A percentile compares a stretch with the other conserved stretches of the same genome.
These are phyloP conservation scores for Timema podura DNA, from an alignment of 2,888 invertebrate species.

Conservation along the genomic window DNA sequence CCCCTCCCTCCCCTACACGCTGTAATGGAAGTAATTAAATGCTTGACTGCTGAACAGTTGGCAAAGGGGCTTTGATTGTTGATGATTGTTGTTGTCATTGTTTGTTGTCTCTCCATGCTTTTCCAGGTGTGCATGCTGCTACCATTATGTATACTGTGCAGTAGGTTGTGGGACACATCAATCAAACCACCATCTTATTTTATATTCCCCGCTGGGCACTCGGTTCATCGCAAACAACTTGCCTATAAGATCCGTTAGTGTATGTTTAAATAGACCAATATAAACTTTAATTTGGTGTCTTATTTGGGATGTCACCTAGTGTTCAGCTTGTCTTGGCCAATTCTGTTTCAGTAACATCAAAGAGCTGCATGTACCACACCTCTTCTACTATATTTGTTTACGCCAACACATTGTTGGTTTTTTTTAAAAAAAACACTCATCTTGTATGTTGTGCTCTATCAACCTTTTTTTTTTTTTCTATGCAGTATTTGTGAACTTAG, in stretches of 20 bases:
- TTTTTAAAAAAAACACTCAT: conserved; percentile 22
- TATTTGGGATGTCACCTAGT: conserved; percentile 5
- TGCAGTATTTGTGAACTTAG: conserved; percentile 23
- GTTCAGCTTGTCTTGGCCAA: conserved; percentile 28
- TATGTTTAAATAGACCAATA: no score
- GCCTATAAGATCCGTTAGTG: background rate
- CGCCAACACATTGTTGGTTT: conserved; percentile 24
- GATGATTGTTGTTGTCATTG: conserved; percentile 34
- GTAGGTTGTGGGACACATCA: conserved; percentile 34
- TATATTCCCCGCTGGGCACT: conserved; percentile 28
- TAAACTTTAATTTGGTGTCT: no score
- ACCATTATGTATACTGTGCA: conserved; percentile 32
- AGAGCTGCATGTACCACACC: conserved; percentile 33
- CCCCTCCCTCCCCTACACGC: conserved; percentile 24
- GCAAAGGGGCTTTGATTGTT: conserved; percentile 34
- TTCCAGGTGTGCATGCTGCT: conserved; percentile 36
- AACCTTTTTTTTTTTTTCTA: conserved; percentile 19
- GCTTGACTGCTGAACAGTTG: conserved; percentile 34
- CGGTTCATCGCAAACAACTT: background rate
- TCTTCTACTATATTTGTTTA: conserved; percentile 33
- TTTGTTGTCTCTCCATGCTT: conserved; percentile 34
- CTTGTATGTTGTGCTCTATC: conserved; percentile 29
- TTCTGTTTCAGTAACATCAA: conserved; percentile 35
- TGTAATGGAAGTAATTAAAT: conserved; percentile 28
- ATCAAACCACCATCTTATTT: conserved; percentile 27